phyloP scores from a whole-genome alignment of 2,888 invertebrate species.

The Drosophila algonquin region DNA sequence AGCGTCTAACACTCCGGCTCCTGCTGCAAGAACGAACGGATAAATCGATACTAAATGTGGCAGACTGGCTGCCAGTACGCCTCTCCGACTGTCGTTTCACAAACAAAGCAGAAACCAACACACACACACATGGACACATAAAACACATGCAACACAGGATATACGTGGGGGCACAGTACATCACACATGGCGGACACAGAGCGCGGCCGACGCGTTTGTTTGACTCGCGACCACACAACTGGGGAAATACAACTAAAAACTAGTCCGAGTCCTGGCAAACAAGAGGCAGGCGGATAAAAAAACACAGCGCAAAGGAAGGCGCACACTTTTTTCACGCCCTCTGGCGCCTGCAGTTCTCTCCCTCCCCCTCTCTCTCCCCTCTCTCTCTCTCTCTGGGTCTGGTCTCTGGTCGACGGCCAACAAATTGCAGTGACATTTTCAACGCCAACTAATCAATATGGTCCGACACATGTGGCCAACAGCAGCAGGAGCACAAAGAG shows the following conservation, averaged over 20 bases:
- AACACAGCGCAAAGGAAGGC: background rate
- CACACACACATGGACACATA: slow-evolving; percentile 24
- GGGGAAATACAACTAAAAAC: slow-evolving; percentile 55
- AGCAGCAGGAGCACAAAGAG: background rate
- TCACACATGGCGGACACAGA: slow-evolving; percentile 13
- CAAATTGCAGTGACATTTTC: slow-evolving; percentile 75
- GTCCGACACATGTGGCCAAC: slow-evolving; percentile 53
- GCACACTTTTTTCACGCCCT: slow-evolving; percentile 16
- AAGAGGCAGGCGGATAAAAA: slow-evolving; percentile 2
- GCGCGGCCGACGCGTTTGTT: slow-evolving; percentile 8
- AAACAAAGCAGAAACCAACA: slow-evolving; percentile 36
- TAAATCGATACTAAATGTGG: slow-evolving; percentile 72
- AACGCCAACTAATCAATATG: slow-evolving; percentile 77
- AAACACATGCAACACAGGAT: slow-evolving; percentile 26
- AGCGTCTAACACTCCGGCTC: slow-evolving; percentile 3
- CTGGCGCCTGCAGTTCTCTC: slow-evolving; percentile 30
- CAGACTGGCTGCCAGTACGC: slow-evolving; percentile 17
- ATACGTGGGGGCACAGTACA: slow-evolving; percentile 23
- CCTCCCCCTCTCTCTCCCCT: no score
- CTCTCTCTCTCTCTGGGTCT: background rate
- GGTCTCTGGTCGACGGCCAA: slow-evolving; percentile 39
- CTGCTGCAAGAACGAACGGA: slow-evolving; percentile 1
- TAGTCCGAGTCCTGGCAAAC: slow-evolving; percentile 15
- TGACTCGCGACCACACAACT: slow-evolving; percentile 40
- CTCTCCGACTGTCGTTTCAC: background rate